These are phyloP conservation scores for Clarias gariepinus DNA, from an alignment of 2,113 vertebrate species.

Conservation along the genomic window DNA sequence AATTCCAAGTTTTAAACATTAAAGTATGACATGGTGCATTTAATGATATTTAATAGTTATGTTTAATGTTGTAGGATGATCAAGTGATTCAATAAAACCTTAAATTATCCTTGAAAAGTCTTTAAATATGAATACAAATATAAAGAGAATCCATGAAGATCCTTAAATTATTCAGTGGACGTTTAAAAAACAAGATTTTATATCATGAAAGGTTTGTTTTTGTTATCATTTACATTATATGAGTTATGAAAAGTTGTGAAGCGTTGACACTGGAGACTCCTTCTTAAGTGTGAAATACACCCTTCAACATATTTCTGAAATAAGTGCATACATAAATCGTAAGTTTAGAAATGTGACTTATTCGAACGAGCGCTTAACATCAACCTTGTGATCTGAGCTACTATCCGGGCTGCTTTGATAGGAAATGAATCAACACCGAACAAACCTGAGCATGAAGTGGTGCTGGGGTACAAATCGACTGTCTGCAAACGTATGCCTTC, in stretches of 20 bases:
- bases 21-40: neutral
- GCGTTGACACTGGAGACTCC: neutral
- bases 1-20: neutral
- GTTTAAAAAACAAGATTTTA: no score
- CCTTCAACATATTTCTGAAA: neutral
- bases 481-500: neutral
- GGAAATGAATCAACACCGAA: neutral
- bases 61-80: neutral
- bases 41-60: neutral
- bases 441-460: neutral
- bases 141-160: no score
- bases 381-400: neutral
- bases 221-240: neutral
- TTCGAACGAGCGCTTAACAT: neutral
- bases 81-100: no score
- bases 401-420: neutral
- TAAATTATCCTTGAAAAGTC: no score
- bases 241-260: neutral
- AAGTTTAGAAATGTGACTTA: neutral
- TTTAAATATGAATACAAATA: no score
- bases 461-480: neutral
- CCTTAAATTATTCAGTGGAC: no score
- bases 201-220: neutral
- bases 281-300: neutral
- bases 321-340: neutral